Evolutionary conservation across 2,113 vertebrate species (phyloP).

Genomic region (Campylorhamphus procurvoides): DNA sequence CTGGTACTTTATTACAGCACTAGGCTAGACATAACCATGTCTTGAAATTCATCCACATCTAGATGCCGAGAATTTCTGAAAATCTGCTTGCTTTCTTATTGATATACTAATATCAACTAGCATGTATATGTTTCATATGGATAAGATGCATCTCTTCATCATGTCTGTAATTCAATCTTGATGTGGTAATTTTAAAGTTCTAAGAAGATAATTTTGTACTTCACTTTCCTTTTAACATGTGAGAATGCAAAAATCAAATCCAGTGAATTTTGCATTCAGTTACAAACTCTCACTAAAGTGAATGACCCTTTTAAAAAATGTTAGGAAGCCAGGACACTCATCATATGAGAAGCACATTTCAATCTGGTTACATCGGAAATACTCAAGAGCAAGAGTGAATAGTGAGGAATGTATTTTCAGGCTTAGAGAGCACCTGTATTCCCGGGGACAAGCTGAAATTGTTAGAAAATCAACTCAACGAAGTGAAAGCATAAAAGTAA

Average conservation of each 20-base stretch:
- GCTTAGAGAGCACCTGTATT: constrained; percentile 21
- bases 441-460: not conserved
- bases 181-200: constrained; percentile 1
- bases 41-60: not conserved
- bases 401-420: constrained; percentile 28
- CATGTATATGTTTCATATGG: not conserved
- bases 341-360: constrained; percentile 28
- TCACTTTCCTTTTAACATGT: not conserved
- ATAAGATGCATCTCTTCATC: not conserved
- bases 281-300: constrained; percentile 42
- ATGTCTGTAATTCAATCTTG: not conserved
- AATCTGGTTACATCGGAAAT: constrained; percentile 33
- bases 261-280: constrained; percentile 10
- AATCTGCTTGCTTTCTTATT: not conserved
- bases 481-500: constrained; percentile 2
- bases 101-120: not conserved
- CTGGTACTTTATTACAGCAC: not conserved
- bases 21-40: not conserved
- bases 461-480: not conserved
- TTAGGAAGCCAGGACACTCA: constrained; percentile 50
- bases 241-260: constrained; percentile 35
- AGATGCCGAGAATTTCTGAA: not conserved
- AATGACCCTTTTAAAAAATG: constrained; percentile 53
- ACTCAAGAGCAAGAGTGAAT: constrained; percentile 4
- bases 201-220: not conserved